A percentile compares a stretch with the other conserved stretches of the same genome.
These are phyloP conservation scores for Epinephelus awoara DNA, from an alignment of 2,797 vertebrate genomes.

Conservation along the genomic window DNA sequence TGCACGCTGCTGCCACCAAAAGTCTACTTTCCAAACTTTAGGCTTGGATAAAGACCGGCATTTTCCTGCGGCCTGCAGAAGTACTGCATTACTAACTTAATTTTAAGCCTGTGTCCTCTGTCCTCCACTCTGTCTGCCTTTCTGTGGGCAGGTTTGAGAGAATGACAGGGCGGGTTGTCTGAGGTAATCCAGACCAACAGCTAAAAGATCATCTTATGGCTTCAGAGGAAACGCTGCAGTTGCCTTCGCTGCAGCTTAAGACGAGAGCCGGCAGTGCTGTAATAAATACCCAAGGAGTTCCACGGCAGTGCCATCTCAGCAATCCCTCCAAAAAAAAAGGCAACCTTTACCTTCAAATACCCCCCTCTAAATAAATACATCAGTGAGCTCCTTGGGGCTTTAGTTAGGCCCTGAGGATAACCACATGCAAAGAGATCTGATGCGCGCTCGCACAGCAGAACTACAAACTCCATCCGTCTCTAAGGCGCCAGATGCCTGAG, in stretches of 20 bases:
- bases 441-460: slow-evolving; percentile 60
- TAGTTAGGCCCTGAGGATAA: slow-evolving; percentile 72
- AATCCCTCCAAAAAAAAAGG: slow-evolving; percentile 57
- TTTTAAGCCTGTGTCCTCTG: slow-evolving; percentile 44
- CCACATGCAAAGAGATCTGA: slow-evolving; percentile 70
- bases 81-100: slow-evolving; percentile 8
- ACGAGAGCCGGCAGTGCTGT: slow-evolving; percentile 44
- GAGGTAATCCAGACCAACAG: slow-evolving; percentile 69
- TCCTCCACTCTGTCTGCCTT: slow-evolving; percentile 33
- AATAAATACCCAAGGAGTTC: slow-evolving; percentile 66
- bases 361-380: slow-evolving; percentile 75
- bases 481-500: slow-evolving; percentile 54
- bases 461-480: slow-evolving; percentile 57
- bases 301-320: slow-evolving; percentile 66
- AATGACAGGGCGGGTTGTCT: slow-evolving; percentile 43
- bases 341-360: slow-evolving; percentile 76
- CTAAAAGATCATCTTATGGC: slow-evolving; percentile 64
- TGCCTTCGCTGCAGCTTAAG: slow-evolving; percentile 67
- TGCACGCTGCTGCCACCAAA: not conserved
- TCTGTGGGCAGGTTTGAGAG: slow-evolving; percentile 52
- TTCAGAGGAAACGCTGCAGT: slow-evolving; percentile 58
- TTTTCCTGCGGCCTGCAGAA: slow-evolving; percentile 15
- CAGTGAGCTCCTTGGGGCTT: slow-evolving; percentile 71
- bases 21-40: slow-evolving; percentile 55
- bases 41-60: slow-evolving; percentile 17